A percentile compares a stretch with the other conserved stretches of the same genome.
Evolutionary conservation across 2,113 vertebrate genomes (phyloP).

Genomic region (Rhinopomastus cyanomelas): DNA sequence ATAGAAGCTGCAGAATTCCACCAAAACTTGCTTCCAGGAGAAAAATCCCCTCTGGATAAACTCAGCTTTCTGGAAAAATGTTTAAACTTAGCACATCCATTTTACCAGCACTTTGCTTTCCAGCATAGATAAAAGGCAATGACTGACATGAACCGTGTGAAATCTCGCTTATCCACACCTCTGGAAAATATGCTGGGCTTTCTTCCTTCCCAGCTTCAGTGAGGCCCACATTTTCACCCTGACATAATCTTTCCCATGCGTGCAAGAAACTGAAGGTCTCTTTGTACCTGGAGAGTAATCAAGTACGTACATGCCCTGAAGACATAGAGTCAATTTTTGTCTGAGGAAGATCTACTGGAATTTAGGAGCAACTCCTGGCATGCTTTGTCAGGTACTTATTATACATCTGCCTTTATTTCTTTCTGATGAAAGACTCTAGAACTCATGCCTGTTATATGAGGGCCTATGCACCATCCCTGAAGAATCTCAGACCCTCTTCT

Average conservation of each 20-base stretch:
- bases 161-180: slow-evolving; percentile 16
- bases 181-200: slow-evolving; percentile 53
- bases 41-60: slow-evolving; percentile 31
- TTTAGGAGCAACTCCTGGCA: background rate
- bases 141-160: slow-evolving; percentile 5
- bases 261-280: slow-evolving; percentile 30
- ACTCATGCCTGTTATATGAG: background rate
- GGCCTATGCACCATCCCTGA: background rate
- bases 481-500: background rate
- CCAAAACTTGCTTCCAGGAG: slow-evolving; percentile 13
- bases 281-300: slow-evolving; percentile 6
- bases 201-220: slow-evolving; percentile 49
- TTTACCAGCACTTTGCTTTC: slow-evolving; percentile 39
- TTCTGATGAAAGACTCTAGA: background rate
- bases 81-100: slow-evolving; percentile 58
- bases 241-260: slow-evolving; percentile 57
- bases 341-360: background rate
- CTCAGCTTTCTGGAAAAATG: slow-evolving; percentile 41
- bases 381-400: fast-evolving
- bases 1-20: slow-evolving; percentile 10
- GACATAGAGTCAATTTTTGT: background rate
- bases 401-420: background rate
- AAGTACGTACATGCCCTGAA: background rate
- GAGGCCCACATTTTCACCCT: slow-evolving; percentile 41
- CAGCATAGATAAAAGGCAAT: slow-evolving; percentile 51